Evolutionary conservation across 2,888 invertebrate species (phyloP).

Genomic region (Hydrotaea diabolus): DNA sequence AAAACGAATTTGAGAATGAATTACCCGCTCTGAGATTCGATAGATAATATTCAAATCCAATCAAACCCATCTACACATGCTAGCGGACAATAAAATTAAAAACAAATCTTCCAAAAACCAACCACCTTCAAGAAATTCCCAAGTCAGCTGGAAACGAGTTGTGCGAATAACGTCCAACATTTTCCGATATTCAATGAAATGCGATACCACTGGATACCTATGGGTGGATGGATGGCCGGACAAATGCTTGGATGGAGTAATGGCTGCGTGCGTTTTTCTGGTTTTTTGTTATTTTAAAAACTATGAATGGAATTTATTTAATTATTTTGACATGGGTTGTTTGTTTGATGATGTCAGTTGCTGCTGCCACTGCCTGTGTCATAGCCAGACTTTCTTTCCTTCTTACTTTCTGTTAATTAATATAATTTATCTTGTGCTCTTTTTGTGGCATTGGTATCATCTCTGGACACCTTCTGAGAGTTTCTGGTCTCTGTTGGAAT

Average conservation of each 20-base stretch:
- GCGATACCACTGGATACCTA: neutral
- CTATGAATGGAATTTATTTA: slow-evolving; percentile 40
- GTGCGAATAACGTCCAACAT: neutral
- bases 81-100: neutral
- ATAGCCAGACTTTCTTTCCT: neutral
- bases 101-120: neutral
- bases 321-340: slow-evolving; percentile 36
- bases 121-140: too few relatives aligned
- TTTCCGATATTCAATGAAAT: neutral
- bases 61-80: neutral
- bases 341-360: too few relatives aligned
- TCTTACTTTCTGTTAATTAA: neutral
- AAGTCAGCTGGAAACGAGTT: too few relatives aligned
- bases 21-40: neutral
- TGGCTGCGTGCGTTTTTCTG: neutral
- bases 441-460: neutral
- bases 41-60: neutral
- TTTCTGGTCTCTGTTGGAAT: neutral
- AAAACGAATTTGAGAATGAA: neutral
- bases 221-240: neutral
- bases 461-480: neutral
- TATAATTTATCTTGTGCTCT: slow-evolving; percentile 12
- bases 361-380: neutral
- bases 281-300: neutral
- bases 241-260: neutral